Evolutionary conservation across 2,797 vertebrate genomes (phyloP), one percentile per base, ranked within the genome.

Genomic region (Podarcis lilfordi): DNA sequence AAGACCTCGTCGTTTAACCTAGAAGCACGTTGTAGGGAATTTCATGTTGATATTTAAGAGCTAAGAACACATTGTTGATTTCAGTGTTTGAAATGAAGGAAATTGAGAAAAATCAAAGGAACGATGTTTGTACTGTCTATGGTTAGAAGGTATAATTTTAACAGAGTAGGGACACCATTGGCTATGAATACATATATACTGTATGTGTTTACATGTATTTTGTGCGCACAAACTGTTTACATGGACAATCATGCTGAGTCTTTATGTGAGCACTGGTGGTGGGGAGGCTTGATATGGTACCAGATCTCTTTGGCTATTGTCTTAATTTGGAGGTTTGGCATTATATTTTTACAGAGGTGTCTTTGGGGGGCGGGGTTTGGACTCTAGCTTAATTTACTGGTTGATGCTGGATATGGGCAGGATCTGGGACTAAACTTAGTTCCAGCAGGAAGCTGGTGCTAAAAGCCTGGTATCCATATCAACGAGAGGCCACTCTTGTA

Each of bases 361-460:
- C 40, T 61, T 79, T 43, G 40, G 81, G 40, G 11, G 11, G 21
- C 19, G n/a, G 4, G 19, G 59, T 85, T 78, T 74, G 37, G 76
- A 32, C 82, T 86, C 32, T 15, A 81, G 81, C 37, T 32, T 37
- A 88, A 89, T 89, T 88, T 81, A 80, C 3, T 55, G 21, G 66
- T 45, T 88, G 79, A 89, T 66, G 45, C 69, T 92, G 88, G 50
- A 43, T 92, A 92, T 84, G 90, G 66, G 75, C 50, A 27, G 27
- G 86, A 32, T 84, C 50, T 84, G 77, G 86, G 19, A 92, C 79
- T 85, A 93, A 95, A 96, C 95, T 96, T 93, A 80, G 86, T 90
- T 92, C 77, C 72, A 69, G 84, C 80, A 71, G 85, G 74, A 86
- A 91, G 91, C 93, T 88, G 55, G 55, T 87, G 61, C 55, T 66